These are phyloP conservation scores for Alloplasta piceator DNA, from an alignment of 2,888 invertebrate genomes.

Conservation along the genomic window DNA sequence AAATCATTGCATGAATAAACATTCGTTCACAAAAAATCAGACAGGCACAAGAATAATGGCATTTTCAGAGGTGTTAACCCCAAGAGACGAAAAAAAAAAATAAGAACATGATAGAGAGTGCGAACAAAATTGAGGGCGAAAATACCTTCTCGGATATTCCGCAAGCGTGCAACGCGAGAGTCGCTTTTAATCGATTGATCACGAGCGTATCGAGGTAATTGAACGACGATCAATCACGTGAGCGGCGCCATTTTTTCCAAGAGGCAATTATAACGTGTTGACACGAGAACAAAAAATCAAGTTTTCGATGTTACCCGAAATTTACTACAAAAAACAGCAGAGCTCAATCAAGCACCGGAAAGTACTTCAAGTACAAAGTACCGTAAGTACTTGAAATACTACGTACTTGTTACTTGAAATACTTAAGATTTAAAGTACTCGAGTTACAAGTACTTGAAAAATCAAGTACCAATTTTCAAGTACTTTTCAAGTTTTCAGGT, in stretches of 20 bases:
- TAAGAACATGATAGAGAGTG: not conserved
- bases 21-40: constrained; percentile 38
- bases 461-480: no score
- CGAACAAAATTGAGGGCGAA: constrained; percentile 28
- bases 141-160: constrained; percentile 42
- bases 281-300: constrained; percentile 3
- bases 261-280: constrained; percentile 24
- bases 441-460: no score
- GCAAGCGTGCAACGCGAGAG: constrained; percentile 24
- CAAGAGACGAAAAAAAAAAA: constrained; percentile 7
- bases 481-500: no score
- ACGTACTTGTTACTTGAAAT: no score
- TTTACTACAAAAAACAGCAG: no score
- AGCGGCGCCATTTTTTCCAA: constrained; percentile 26
- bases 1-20: constrained; percentile 7
- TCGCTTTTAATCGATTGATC: constrained; percentile 47
- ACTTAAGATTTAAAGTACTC: no score
- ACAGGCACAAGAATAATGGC: constrained; percentile 40
- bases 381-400: no score
- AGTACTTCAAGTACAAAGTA: no score
- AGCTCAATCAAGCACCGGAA: no score
- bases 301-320: no score
- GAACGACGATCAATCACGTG: constrained; percentile 50
- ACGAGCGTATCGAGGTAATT: constrained; percentile 46
- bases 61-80: constrained; percentile 2